These are phyloP conservation scores for Catostylus mosaicus DNA, from an alignment of 30 jellyfish, hydroid and myxozoan genomes.

Conservation along the genomic window DNA sequence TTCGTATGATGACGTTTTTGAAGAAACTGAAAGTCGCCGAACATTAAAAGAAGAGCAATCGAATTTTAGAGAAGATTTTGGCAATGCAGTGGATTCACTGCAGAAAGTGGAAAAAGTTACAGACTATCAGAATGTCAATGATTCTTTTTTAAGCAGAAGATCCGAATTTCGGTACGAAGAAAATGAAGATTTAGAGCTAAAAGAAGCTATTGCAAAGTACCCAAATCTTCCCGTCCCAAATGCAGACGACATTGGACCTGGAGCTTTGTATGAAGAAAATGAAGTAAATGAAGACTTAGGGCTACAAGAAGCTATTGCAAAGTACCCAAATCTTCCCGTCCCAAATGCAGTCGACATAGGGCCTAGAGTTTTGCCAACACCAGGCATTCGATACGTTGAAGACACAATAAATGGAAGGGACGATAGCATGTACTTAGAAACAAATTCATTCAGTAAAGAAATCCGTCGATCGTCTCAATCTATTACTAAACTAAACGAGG, in stretches of 20 bases:
- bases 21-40: too few relatives aligned
- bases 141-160: neutral
- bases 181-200: neutral
- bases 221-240: slow-evolving; percentile 23
- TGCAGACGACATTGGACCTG: neutral
- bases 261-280: too few relatives aligned
- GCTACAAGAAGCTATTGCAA: neutral
- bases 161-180: neutral
- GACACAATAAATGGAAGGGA: neutral
- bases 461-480: slow-evolving; percentile 17
- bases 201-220: neutral
- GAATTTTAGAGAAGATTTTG: neutral
- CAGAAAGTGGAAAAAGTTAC: neutral
- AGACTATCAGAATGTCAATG: neutral
- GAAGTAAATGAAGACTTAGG: too few relatives aligned
- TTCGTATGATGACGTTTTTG: neutral
- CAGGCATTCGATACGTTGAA: neutral
- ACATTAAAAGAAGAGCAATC: neutral
- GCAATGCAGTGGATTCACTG: neutral
- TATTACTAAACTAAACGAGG: neutral
- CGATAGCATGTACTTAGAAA: neutral
- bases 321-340: slow-evolving; percentile 20
- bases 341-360: neutral
- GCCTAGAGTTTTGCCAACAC: slow-evolving; percentile 25
- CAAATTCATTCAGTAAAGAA: neutral